Base-by-base conservation (phyloP, 2,888 invertebrate genomes). In the Volucella zonaria region DNA sequence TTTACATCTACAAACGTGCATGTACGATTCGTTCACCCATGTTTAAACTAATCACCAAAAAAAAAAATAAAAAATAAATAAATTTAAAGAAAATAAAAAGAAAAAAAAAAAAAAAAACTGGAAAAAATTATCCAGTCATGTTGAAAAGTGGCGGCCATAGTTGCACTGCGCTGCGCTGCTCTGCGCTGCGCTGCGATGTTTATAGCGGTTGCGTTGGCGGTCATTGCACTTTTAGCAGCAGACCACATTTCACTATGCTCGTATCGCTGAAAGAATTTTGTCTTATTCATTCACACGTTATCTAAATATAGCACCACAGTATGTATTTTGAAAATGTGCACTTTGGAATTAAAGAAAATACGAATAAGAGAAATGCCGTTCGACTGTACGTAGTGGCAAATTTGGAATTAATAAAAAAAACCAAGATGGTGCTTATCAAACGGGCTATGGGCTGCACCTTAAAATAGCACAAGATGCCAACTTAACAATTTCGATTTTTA, bases 191-290 rank as follows among this genome's bases (percentile, higher is more conserved):
- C 31, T 67, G 80, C 68, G 61, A 77, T 78, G 74, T 78, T 82
- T 68, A 64, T 47, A 61, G 61, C 80, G 80, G 79, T 80, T 79
- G 80, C 66, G 80, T 75, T 83, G 75, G 83, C 83, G 83, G 83
- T 85, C 83, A 85, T 80, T 85, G 83, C 83, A 80, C 83, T 85
- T 85, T 80, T 85, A 62, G 80, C 83, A 71, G 75, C 75, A 71
- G 43, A 31, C 31, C 80, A 70, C 80, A 81, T 67, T 74, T 82
- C 82, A 82, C 74, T 70, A 71, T 31, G 6, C 31, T 31, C 31
- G 31, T 73, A 43, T 66, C 58, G 59, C 49, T 51, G 14, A 62
- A 45, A 74, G 43, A 70, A 42, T 49, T 47, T 56, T 73, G 42
- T 67, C 58, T 68, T 74, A 64, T 59, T 82, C 68, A 79, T 56